Evolutionary conservation across 2,113 vertebrate genomes (phyloP).

Genomic region (Rhinopithecus roxellana): DNA sequence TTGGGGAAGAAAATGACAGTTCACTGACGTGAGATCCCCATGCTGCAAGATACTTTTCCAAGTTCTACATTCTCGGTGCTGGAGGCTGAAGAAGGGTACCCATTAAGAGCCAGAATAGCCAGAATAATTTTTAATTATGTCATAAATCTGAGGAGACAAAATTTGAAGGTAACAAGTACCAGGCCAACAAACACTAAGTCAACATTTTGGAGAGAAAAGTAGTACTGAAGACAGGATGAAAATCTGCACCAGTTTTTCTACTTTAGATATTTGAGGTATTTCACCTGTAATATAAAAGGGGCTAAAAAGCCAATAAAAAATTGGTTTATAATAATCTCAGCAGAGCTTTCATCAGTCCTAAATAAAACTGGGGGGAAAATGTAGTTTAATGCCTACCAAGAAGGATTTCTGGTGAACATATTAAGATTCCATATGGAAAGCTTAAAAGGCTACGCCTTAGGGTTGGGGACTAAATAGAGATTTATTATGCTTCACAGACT

Average conservation of each 20-base stretch:
- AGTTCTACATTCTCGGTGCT: not conserved
- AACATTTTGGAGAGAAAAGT: not conserved
- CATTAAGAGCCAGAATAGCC: not conserved
- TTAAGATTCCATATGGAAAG: not conserved
- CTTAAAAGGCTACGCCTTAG: fast-evolving
- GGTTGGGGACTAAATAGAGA: not conserved
- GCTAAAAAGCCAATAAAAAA: not conserved
- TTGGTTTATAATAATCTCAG: not conserved
- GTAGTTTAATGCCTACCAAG: not conserved
- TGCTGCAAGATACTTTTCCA: not conserved
- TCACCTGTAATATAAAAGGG: not conserved
- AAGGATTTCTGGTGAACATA: not conserved
- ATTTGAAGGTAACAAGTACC: not conserved
- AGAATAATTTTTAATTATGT: not conserved
- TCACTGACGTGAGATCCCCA: not conserved
- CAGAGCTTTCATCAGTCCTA: not conserved
- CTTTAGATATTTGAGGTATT: not conserved
- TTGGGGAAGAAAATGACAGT: not conserved
- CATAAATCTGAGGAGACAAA: not conserved
- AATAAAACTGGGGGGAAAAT: not conserved
- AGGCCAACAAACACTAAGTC: not conserved
- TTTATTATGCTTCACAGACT: not conserved
- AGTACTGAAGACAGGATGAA: not conserved
- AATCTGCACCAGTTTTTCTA: not conserved
- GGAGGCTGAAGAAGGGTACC: not conserved